These are phyloP conservation scores for Cyclura pinguis DNA, from an alignment of 2,797 vertebrate species.

Conservation along the genomic window DNA sequence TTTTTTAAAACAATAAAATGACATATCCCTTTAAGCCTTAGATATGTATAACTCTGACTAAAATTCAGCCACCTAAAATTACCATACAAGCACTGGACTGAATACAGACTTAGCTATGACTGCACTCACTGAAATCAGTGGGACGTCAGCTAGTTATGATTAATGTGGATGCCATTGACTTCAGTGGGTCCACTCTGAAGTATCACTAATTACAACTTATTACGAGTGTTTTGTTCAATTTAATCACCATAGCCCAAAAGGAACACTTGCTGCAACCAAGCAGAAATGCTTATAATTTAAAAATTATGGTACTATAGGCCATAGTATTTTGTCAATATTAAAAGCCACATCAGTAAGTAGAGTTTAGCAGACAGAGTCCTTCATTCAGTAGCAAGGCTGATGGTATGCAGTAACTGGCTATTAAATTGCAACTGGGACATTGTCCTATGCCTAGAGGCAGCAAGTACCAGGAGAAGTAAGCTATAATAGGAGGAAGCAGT, in stretches of 20 bases:
- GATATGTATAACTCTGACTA: neutral
- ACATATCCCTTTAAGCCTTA: neutral
- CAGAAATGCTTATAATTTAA: neutral
- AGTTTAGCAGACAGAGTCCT: neutral
- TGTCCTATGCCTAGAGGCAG: too few relatives aligned
- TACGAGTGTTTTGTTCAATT: neutral
- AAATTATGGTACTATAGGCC: too few relatives aligned
- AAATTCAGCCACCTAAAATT: neutral
- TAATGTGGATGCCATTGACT: neutral
- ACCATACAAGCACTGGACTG: neutral
- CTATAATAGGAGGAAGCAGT: too few relatives aligned
- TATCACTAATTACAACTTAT: neutral
- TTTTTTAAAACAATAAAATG: conserved; percentile 19
- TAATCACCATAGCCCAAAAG: too few relatives aligned
- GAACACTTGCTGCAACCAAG: neutral
- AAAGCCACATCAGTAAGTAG: neutral
- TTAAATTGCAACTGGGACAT: neutral
- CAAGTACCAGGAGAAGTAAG: too few relatives aligned
- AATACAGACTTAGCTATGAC: neutral
- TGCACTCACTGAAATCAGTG: too few relatives aligned
- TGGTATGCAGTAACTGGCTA: neutral
- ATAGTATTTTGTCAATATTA: neutral
- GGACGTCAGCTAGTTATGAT: neutral
- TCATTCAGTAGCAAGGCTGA: neutral
- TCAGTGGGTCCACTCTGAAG: neutral